Evolutionary conservation across 2,888 invertebrate species (phyloP), one percentile per base, ranked within the genome.

Genomic region (Drosophila lacicola): DNA sequence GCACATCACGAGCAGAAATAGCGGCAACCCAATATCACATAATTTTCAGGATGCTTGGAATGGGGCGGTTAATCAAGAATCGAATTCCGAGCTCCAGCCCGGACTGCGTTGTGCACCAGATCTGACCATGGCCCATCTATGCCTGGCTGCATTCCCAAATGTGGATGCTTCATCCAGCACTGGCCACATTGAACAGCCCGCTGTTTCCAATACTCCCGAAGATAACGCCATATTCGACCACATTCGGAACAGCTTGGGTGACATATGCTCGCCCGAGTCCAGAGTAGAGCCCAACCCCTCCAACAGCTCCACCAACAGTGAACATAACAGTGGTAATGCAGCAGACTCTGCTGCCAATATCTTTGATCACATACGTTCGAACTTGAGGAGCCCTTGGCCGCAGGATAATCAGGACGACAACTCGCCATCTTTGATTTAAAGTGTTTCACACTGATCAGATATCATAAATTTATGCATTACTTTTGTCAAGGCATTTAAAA

Each of bases 21-120:
- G 4, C 41, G 3, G 4, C 1, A 6, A 14, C 2, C 14, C 11
- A 10, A 5, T 25, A 8, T 1, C 36, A 1, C 25, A 25, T 3
- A 45, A 36, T 13, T 55, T 55, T 2, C 36, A 25, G 45, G 11
- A 44, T 2, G 34, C 34, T 11, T 44, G 42, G 54, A 14, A 54
- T 10, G 33, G 33, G 10, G 4, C 19, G 5, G 19, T 54, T 4
- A 3, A 1, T 4, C 54, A 34, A 5, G n/a, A 8, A 8, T 8
- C 29, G 29, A 8, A 42, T 0, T 10, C 10, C 33, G 42, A 17
- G 4, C 2, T 2, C 6, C 10, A 14, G 3, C 33, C 4, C 0
- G 0, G 6, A 6, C 4, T 9, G 29, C 3, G n/a, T 0, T 10
- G 33, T 11, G 6, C 9, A 0, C 0, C 11, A 0, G n/a, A n/a